Evolutionary conservation across 64 coral and sea anemone species (phyloP).

Genomic region (Porites lutea): DNA sequence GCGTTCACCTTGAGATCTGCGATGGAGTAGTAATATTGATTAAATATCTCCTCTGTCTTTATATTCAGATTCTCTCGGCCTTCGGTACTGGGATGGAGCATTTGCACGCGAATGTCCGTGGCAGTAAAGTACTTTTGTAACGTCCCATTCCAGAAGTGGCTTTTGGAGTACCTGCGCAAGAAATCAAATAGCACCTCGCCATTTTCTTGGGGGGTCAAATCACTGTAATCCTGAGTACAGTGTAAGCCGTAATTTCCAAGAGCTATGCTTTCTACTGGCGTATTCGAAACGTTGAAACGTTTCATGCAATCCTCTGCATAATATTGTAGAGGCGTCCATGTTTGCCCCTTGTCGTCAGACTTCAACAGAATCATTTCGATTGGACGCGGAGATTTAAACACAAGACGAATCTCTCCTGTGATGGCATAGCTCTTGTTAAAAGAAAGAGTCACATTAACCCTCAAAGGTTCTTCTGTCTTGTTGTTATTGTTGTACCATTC

Average conservation of each 20-base stretch:
- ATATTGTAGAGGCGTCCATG: constrained; percentile 79
- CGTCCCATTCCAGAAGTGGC: constrained; percentile 58
- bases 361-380: constrained; percentile 86
- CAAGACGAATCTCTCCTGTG: constrained; percentile 67
- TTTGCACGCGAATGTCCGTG: constrained; percentile 80
- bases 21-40: constrained; percentile 87
- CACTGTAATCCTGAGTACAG: constrained; percentile 85
- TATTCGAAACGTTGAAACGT: constrained; percentile 41
- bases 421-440: constrained; percentile 95
- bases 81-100: constrained; percentile 75
- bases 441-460: constrained; percentile 78
- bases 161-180: constrained; percentile 62
- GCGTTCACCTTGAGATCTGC: constrained; percentile 65
- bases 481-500: constrained; percentile 80
- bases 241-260: constrained; percentile 13
- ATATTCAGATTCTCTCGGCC: constrained; percentile 35
- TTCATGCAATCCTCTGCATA: constrained; percentile 74
- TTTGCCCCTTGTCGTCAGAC: constrained; percentile 70
- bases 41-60: constrained; percentile 46
- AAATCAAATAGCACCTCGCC: constrained; percentile 83
- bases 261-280: constrained; percentile 17
- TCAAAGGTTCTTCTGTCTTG: constrained; percentile 52
- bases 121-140: constrained; percentile 79
- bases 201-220: constrained; percentile 34
- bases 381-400: constrained; percentile 86